Evolutionary conservation across 2,888 invertebrate genomes (phyloP).

Genomic region (Hanleya hanleyi): DNA sequence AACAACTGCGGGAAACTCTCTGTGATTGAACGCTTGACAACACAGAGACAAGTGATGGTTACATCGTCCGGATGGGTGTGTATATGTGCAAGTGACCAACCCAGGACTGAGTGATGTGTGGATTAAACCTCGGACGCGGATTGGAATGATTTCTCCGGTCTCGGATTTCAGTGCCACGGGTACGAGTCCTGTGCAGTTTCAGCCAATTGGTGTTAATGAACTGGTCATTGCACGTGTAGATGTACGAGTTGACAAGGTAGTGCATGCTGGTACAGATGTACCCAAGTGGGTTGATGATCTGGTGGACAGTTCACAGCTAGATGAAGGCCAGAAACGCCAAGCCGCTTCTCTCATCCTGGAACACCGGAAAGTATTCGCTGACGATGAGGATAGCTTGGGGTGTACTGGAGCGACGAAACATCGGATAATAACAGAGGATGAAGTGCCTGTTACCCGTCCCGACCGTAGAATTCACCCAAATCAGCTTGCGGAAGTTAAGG

Average conservation of each 20-base stretch:
- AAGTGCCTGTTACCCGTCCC: not conserved
- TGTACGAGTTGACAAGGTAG: not conserved
- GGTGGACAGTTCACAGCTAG: not conserved
- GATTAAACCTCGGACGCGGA: constrained; percentile 5
- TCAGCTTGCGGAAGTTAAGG: not conserved
- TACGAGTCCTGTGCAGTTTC: too few relatives aligned
- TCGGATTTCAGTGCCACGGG: too few relatives aligned
- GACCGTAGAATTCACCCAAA: not conserved
- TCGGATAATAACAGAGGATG: constrained; percentile 15
- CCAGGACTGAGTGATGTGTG: not conserved
- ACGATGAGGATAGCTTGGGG: constrained; percentile 15
- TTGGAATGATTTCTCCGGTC: not conserved
- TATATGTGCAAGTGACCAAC: not conserved
- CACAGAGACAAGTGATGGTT: too few relatives aligned
- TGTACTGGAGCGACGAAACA: constrained; percentile 9
- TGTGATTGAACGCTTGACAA: too few relatives aligned
- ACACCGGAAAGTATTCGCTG: constrained; percentile 17
- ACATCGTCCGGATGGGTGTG: too few relatives aligned
- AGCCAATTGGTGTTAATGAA: too few relatives aligned
- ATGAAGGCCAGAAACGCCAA: not conserved
- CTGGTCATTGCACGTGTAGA: too few relatives aligned
- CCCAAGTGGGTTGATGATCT: not conserved
- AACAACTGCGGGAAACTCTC: too few relatives aligned
- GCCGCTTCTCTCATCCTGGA: constrained; percentile 32
- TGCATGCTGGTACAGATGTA: not conserved